Base-by-base conservation (phyloP, 2,797 vertebrate species). In the Sebastes ruberrimus region DNA sequence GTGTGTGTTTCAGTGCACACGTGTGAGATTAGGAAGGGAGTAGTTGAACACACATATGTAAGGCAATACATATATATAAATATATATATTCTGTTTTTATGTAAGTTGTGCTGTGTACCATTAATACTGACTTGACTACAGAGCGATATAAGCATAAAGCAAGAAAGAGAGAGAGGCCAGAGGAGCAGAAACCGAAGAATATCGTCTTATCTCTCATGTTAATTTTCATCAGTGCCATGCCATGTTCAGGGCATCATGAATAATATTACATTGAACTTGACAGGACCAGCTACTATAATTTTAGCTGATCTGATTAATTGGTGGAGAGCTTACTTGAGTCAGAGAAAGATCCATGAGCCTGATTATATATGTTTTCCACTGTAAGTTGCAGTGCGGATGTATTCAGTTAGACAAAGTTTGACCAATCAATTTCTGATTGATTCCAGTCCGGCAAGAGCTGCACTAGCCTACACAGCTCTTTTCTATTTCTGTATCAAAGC, bases 281-380 rank as follows among this genome's bases (percentile, higher is more conserved):
- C 35, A 83, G 46, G 38, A 76, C 38, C 32, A 42, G 38, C 25
- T 35, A 28, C 57, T 78, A 52, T 63, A 62, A 70, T 86, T 85
- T 71, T 27, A 64, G 52, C 18, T 80, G 81, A 87, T 83, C 55
- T 85, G 64, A 20, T 67, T 87, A 88, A 86, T 64, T 87, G 63
- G 65, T 9, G 10, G 61, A 73, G 61, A 64, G 80, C 30, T 77
- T 32, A 67, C 28, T 64, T 55, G n/a, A 83, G 55, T 78, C 7
- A 38, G 32, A 74, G 7, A 35, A 82, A 59, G 59, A 61, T 71
- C 67, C 33, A 56, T 64, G 56, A 69, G 27, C 52, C 46, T 55
- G 30, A 32, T 52, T 10, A 53, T 22, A 22, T 53, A 22, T 53
- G 49, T n/a, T 53, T 53, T 0, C 20, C 49, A 53, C 49, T 53